These are phyloP conservation scores for Herpetotheres cachinnans DNA, from an alignment of 2,113 vertebrate species.

Conservation along the genomic window DNA sequence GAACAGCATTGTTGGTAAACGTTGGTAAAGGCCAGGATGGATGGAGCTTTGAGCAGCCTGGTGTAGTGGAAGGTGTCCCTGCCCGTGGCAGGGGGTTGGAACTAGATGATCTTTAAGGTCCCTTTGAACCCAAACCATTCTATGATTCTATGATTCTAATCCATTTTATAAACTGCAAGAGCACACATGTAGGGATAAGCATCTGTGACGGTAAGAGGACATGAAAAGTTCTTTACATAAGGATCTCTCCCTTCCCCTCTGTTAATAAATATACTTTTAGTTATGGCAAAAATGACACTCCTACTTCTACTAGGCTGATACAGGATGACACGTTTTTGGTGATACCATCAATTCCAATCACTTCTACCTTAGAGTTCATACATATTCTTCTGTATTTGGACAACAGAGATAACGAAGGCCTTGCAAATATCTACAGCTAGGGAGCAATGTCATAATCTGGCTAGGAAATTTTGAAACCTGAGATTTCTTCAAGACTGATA, in stretches of 20 bases:
- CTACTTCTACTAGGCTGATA: background rate
- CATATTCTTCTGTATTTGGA: background rate
- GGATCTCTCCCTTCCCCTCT: background rate
- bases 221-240: background rate
- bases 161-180: background rate
- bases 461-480: background rate
- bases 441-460: background rate
- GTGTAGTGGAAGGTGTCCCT: too few relatives aligned
- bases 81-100: too few relatives aligned
- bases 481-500: background rate
- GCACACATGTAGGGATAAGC: fast-evolving
- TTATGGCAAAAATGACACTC: background rate
- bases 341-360: background rate
- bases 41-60: too few relatives aligned
- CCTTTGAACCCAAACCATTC: too few relatives aligned
- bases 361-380: background rate
- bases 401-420: background rate
- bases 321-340: background rate
- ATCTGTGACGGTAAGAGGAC: background rate
- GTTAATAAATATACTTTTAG: background rate
- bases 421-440: background rate
- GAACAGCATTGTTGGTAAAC: background rate
- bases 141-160: background rate
- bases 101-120: too few relatives aligned
- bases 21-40: too few relatives aligned